Evolutionary conservation across 2,888 invertebrate genomes (phyloP), one percentile per base, ranked within the genome.

Genomic region (Marronus borbonicus): DNA sequence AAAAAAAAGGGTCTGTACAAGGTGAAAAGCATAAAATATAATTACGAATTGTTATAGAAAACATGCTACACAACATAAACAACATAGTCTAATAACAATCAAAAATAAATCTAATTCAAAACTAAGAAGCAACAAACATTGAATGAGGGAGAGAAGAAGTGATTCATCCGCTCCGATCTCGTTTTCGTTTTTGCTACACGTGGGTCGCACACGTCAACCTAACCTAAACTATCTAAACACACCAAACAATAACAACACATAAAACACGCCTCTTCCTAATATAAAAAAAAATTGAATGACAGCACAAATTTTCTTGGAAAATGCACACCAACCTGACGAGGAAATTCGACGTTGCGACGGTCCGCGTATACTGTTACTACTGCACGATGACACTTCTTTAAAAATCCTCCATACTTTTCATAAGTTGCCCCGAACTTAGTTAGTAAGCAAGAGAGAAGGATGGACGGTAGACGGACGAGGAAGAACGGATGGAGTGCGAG

Each of bases 371-470:
- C 78, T 79, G 80, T 81, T 78, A 80, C 69, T 80, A 76, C 81
- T 79, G 78, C 78, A 76, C 74, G 74, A 75, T 77, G 78, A 78
- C 83, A 81, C 82, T 80, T 66, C 79, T 69, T 74, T 76, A 80
- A 80, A 80, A 82, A 82, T 81, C 78, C 76, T 81, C 78, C 78
- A 81, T 82, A 85, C 84, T 86, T 76, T 87, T 85, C 77, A 82
- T 83, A 85, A 86, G 83, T 86, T 86, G 80, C 74, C 55, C 80
- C 84, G 85, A 86, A 86, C 85, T 86, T 86, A 81, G 82, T 83
- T 81, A 44, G 44, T 12, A 82, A 84, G 62, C 55, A 58, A 58
- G n/a, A 69, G 78, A 84, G 83, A 86, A 84, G 83, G 84, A 84
- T 83, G 84, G 20, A 55, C 17, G 55, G 20, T 55, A 5, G 55